Evolutionary conservation across 2,888 invertebrate species (phyloP).

Genomic region (Acronicta alni): DNA sequence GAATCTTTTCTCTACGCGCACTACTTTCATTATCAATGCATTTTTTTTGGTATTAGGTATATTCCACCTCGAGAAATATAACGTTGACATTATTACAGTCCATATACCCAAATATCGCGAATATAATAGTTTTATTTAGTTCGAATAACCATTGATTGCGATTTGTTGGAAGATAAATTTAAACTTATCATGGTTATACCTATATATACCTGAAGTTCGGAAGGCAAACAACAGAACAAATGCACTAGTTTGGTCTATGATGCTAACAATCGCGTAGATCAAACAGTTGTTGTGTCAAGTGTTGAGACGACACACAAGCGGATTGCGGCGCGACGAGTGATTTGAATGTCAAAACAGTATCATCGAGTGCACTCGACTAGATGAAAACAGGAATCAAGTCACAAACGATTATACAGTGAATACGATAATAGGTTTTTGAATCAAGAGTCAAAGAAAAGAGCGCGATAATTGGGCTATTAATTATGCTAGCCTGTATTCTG

Average conservation of each 20-base stretch:
- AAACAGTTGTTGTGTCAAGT: constrained; percentile 36
- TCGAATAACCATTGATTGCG: no score
- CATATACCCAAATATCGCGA: no score
- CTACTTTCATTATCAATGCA: no score
- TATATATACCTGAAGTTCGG: no score
- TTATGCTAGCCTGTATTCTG: constrained; percentile 6
- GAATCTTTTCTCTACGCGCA: no score
- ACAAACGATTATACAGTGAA: constrained; percentile 19
- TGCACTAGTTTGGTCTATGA: constrained; percentile 3
- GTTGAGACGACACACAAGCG: constrained; percentile 26
- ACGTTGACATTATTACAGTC: no score
- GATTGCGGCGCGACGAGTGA: constrained; percentile 40
- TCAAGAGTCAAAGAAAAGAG: constrained; percentile 18
- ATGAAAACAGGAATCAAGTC: constrained; percentile 20
- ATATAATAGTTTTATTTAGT: no score
- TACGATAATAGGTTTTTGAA: constrained; percentile 17
- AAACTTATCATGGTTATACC: no score
- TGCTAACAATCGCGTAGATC: constrained; percentile 17
- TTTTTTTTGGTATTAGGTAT: no score
- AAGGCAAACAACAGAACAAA: background rate
- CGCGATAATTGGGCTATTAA: constrained; percentile 19
- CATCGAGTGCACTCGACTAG: constrained; percentile 42
- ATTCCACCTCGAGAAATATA: no score
- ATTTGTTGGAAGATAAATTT: no score
- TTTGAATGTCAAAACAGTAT: constrained; percentile 61